Evolutionary conservation across 2,888 invertebrate species (phyloP), one percentile per base, ranked within the genome.

Genomic region (Lochmaea capreae): DNA sequence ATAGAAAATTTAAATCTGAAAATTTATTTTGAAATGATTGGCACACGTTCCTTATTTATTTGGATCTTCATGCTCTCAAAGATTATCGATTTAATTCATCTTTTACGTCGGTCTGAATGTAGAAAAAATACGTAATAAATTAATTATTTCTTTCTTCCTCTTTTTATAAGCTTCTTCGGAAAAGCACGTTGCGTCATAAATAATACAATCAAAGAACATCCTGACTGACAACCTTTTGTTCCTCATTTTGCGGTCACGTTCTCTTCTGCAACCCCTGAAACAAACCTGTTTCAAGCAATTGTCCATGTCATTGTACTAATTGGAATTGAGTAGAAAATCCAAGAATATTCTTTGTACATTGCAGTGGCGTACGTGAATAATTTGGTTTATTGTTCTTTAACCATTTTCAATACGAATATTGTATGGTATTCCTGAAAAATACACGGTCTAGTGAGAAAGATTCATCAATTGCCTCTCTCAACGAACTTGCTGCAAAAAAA

Each of bases 311-410:
- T 82, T 76, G 79, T 72, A 76, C 80, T 82, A 82, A 82, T 82
- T 82, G 81, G 80, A 81, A 80, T 80, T 80, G 81, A 81, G 81
- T 80, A 79, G 79, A 79, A 76, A 79, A 79, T 79, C 77, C 79
- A 77, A 67, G 75, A 71, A 74, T 75, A 18, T 16, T 42, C 39
- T 26, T 46, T 6, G n/a, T 33, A 14, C 3, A 16, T 5, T 3
- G 14, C 58, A 67, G 67, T 58, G 14, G 67, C 67, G 67, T 54
- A 33, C 1, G 22, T 8, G 14, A 49, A 52, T 39, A 39, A 54
- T 16, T 54, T 5, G 12, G 22, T 46, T 46, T 65, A 6, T 52
- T 26, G 33, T 61, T 14, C 42, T 39, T 3, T 1, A 9, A 10
- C 33, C n/a, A 22, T 39, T 42, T 14, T 61, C 14, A 8, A 54